Base-by-base conservation (phyloP, 2,113 vertebrate genomes). In the Larimichthys polyactis region DNA sequence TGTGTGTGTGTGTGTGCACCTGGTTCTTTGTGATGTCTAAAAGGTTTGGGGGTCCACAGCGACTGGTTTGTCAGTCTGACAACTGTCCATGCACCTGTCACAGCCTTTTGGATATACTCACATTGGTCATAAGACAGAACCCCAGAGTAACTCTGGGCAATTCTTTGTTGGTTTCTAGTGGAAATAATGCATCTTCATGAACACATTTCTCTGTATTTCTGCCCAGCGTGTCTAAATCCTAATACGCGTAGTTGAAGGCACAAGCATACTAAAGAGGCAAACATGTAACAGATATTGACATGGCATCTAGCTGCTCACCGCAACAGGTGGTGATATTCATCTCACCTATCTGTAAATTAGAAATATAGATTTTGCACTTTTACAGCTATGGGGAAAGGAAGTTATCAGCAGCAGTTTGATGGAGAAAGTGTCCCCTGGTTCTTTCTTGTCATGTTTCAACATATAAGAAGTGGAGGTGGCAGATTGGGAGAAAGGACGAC, bases 261-360 rank as follows among this genome's bases (percentile, higher is more conserved):
- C 44, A 54, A 14, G 27, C 27, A 68, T 84, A 72, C 77, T 79
- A 80, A 75, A 65, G 66, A 65, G 17, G 62, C 54, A 78, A 73
- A 63, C n/a, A 65, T 87, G 44, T 83, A 48, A 69, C 78, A 84
- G 43, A 85, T 76, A 81, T 69, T 84, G 66, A 87, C 87, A 86
- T 60, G 12, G 59, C 20, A 54, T 81, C 36, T 60, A 84, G 32
- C 0, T 29, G 54, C 54, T 82, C 27, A 57, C 36, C 44, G 43
- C 71, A 79, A 75, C 79, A 65, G 49, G 70, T 74, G 57, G 24
- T 58, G 46, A 76, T 44, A 74, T 74, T 81, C 46, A 77, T 68
- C 48, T 69, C 52, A 59, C 20, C 58, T 43, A 43, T 58, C 29
- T 62, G 8, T 24, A 74, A 82, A 75, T 80, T 36, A 55, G 24